phyloP scores from a whole-genome alignment of 2,888 invertebrate species.

The Tridacna crocea region DNA sequence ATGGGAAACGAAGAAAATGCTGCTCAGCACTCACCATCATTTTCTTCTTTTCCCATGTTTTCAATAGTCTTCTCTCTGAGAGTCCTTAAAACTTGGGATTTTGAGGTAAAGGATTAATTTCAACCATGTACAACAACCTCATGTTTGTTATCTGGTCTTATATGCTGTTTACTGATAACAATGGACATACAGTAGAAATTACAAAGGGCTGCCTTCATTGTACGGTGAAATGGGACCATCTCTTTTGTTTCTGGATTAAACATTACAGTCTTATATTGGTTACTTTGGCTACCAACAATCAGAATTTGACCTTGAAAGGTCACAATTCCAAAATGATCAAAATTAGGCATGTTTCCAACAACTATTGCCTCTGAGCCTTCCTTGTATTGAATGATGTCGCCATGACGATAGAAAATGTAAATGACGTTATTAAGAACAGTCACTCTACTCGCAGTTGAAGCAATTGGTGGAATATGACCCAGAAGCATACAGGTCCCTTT shows the following conservation, averaged over 20 bases:
- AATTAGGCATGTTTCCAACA: slow-evolving; percentile 61
- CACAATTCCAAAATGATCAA: slow-evolving; percentile 69
- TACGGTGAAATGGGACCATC: slow-evolving; percentile 50
- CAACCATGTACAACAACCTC: slow-evolving; percentile 11
- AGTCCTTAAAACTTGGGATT: too few species aligned
- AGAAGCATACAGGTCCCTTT: slow-evolving; percentile 46
- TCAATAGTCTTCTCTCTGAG: too few species aligned
- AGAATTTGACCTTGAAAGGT: slow-evolving; percentile 60
- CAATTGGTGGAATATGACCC: slow-evolving; percentile 58
- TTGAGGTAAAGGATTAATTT: too few species aligned
- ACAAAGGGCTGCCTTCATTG: slow-evolving; percentile 68
- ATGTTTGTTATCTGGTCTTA: slow-evolving; percentile 24
- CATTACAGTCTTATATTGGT: slow-evolving; percentile 58
- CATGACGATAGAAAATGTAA: slow-evolving; percentile 65
- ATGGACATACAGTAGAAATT: slow-evolving; percentile 66
- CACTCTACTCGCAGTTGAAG: slow-evolving; percentile 62
- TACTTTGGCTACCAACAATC: slow-evolving; percentile 65
- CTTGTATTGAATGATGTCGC: slow-evolving; percentile 62
- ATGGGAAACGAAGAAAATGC: too few species aligned
- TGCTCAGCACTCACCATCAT: too few species aligned
- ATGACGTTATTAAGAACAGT: slow-evolving; percentile 61
- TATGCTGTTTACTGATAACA: slow-evolving; percentile 62
- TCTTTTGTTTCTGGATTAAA: slow-evolving; percentile 61
- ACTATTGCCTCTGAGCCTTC: slow-evolving; percentile 44
- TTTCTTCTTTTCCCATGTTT: too few species aligned